A percentile compares a stretch with the other conserved stretches of the same genome.
phyloP scores from a whole-genome alignment of 2,113 vertebrate genomes.

The Bothrops jararaca region DNA sequence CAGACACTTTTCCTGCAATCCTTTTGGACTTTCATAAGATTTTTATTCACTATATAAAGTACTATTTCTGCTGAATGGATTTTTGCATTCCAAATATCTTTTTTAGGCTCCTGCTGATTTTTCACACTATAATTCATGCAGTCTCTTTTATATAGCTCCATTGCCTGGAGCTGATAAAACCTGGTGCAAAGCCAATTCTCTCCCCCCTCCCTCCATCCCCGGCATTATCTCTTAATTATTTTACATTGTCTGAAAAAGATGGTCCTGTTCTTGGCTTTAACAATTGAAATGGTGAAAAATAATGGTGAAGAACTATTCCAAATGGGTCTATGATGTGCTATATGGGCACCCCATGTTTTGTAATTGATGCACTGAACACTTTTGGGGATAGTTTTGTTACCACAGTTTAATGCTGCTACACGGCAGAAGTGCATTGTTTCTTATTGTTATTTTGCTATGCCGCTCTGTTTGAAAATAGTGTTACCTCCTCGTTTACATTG shows the following conservation, averaged over 20 bases:
- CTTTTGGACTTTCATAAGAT: background rate
- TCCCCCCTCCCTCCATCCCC: background rate
- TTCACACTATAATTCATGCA: background rate
- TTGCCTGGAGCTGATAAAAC: background rate
- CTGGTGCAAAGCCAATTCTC: background rate
- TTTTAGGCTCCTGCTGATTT: background rate
- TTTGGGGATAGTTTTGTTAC: background rate
- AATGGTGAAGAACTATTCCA: background rate
- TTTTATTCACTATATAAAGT: background rate
- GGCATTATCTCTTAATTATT: background rate
- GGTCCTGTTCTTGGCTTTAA: background rate
- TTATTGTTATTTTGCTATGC: background rate
- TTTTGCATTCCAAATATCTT: background rate
- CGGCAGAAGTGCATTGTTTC: background rate
- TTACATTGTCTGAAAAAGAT: background rate
- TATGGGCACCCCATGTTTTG: background rate
- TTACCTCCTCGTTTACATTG: slow-evolving; percentile 3
- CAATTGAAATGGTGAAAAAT: background rate
- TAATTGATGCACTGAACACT: background rate
- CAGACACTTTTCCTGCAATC: background rate
- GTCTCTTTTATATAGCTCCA: background rate
- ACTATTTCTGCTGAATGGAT: background rate
- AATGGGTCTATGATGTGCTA: too few species aligned
- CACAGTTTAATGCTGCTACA: too few species aligned
- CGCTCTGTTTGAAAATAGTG: background rate